Evolutionary conservation across 2,797 vertebrate species (phyloP), one percentile per base, ranked within the genome.

Genomic region (Gorsachius magnificus): DNA sequence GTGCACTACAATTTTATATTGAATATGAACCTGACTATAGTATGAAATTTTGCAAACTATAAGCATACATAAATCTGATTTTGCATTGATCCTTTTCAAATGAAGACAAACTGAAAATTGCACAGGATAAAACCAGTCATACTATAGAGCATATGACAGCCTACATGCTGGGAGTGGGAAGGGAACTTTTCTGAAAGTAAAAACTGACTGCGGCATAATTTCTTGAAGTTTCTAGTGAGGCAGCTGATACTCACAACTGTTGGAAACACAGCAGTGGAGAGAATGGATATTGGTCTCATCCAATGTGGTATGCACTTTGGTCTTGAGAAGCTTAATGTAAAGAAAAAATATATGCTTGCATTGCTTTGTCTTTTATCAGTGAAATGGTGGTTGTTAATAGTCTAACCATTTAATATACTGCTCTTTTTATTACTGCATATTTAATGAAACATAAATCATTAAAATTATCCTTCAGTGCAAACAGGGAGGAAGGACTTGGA

Each of bases 271-370:
- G 3, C 28, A 38, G 13, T 46, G 56, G 43, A 74, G 26, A 43
- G 19, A 87, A 87, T 31, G 26, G 16, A 22, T 84, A 69, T 33
- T 24, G 16, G 25, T 79, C 21, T 70, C 24, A 46, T 51, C 11
- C 56, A 50, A 8, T 0, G 2, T 29, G 11, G 24, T 41, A 28
- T 1, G 5, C 28, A 53, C 1, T 0, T 35, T 63, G 25, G 11
- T 80, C 35, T 58, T 61, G 36, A 81, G 54, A 78, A 71, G 4
- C 9, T 86, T 68, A 88, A 78, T 8, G 17, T 29, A 87, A 91
- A 76, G 35, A 57, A 85, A 83, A 78, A 51, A 46, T 9, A 36
- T 5, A 38, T 17, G 1, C 1, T 31, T 88, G 4, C 18, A 50
- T 8, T 54, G 36, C 33, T 92, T 93, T 87, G 20, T 41, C 24